Base-by-base conservation (phyloP, 37 sponge, comb jelly and placozoan genomes). In the Oscarella lobularis region DNA sequence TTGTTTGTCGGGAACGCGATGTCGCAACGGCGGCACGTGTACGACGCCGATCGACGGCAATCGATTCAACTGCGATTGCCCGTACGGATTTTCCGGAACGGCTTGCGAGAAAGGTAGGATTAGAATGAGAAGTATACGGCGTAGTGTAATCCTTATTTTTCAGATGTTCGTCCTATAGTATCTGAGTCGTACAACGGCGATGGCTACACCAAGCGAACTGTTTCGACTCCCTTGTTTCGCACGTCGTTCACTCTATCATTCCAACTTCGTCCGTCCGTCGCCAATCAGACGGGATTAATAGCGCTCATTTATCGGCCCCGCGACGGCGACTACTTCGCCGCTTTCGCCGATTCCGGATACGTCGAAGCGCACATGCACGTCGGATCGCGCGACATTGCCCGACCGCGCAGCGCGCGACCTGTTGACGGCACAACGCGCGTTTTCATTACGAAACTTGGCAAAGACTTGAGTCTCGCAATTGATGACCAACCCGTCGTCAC, bases 31-130 rank as follows among this genome's bases (percentile, higher is more conserved):
- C 60, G 60, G 60, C 9, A 48, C 60, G 60, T 48, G 60, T 48
- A 20, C 20, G 60, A 27, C 60, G 20, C 20, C 60, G 14, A 48
- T 9, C 20, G 54, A n/a, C n/a, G n/a, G n/a, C n/a, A n/a, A 55
- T 70, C 82, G 68, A 5, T 89, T 66, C 66, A 75, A 40, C 60
- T 89, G 89, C 67, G 38, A 36, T 38, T 89, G 89, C 74, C 77
- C 69, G 1, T 39, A 39, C 3, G 73, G 77, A 27, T 87, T 74
- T 55, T 14, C 1, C 1, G 87, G 87, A 0, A 35, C 5, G 2
- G 68, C 54, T 33, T 84, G 84, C 66, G 77, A 81, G 71, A 29
- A 41, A 1, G 35, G 4, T 31, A 39, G 14, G 2, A n/a, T n/a
- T n/a, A n/a, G n/a, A n/a, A n/a, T n/a, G n/a, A n/a, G n/a, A n/a